Conservation (phyloP, 2,888 invertebrate genomes). For the Ferrisia virgata region DNA sequence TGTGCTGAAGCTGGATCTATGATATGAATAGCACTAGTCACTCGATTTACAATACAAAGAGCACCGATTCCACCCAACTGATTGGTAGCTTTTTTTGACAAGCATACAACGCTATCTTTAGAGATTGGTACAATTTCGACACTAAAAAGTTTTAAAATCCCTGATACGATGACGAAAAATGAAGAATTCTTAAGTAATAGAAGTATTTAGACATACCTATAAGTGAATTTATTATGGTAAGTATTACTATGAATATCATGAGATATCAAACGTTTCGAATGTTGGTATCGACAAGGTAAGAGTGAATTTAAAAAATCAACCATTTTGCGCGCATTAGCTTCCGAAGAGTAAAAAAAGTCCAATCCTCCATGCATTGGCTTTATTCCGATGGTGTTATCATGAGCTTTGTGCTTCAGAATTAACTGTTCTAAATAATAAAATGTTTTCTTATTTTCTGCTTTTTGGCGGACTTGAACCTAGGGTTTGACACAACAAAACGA, state of each 20-base stretch:
- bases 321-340: constrained; percentile 89
- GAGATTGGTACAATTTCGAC: constrained; percentile 95
- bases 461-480: constrained; percentile 78
- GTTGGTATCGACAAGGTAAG: constrained; percentile 81
- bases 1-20: constrained; percentile 88
- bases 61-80: constrained; percentile 84
- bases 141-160: constrained; percentile 56
- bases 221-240: constrained; percentile 94
- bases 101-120: constrained; percentile 88
- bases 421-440: constrained; percentile 96
- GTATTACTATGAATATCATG: constrained; percentile 96
- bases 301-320: constrained; percentile 86
- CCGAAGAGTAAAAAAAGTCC: constrained; percentile 89
- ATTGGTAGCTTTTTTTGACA: constrained; percentile 80
- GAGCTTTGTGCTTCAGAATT: constrained; percentile 91
- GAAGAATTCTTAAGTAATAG: neutral
- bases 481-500: too few relatives aligned
- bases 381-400: constrained; percentile 83
- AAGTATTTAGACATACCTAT: constrained; percentile 53
- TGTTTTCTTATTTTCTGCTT: constrained; percentile 91
- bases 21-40: constrained; percentile 84
- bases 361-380: constrained; percentile 83
- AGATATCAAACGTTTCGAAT: constrained; percentile 92
- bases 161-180: neutral
- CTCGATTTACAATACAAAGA: constrained; percentile 81